phyloP scores from a whole-genome alignment of 2,888 invertebrate species.

The Trachelus tabidus region DNA sequence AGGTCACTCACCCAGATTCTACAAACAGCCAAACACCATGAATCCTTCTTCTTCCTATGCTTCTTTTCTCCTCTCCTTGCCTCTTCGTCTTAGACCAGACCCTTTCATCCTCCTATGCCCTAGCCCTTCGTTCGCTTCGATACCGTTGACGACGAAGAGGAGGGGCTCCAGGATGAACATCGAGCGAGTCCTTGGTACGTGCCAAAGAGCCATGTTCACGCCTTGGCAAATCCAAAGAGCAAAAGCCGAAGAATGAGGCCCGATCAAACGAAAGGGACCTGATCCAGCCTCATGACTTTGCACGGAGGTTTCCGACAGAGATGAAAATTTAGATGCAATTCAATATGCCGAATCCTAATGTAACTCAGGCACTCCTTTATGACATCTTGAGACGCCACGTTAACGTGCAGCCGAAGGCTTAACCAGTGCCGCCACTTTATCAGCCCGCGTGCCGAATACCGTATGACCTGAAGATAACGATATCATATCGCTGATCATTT shows the following conservation, averaged over 20 bases:
- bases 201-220: not conserved
- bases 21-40: constrained; percentile 54
- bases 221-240: not conserved
- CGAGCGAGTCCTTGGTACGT: not conserved
- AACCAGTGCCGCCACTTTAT: constrained; percentile 25
- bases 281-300: not conserved
- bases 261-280: not conserved
- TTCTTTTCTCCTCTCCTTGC: constrained; percentile 16
- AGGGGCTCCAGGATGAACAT: not conserved
- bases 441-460: constrained; percentile 38
- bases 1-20: constrained; percentile 64
- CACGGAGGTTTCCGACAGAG: not conserved
- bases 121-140: not conserved
- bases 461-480: constrained; percentile 37
- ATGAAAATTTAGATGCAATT: not conserved
- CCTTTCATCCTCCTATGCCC: not conserved
- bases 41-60: constrained; percentile 28
- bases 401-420: not conserved
- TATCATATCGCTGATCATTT: constrained; percentile 44
- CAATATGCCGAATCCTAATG: not conserved
- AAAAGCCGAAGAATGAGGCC: not conserved
- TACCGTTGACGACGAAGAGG: not conserved
- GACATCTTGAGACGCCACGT: not conserved
- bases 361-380: not conserved
- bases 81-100: constrained; percentile 14